Percentiles rank a stretch among this genome's conserved stretches.
Conservation (phyloP, 2,113 vertebrate species). For the Pica pica region DNA sequence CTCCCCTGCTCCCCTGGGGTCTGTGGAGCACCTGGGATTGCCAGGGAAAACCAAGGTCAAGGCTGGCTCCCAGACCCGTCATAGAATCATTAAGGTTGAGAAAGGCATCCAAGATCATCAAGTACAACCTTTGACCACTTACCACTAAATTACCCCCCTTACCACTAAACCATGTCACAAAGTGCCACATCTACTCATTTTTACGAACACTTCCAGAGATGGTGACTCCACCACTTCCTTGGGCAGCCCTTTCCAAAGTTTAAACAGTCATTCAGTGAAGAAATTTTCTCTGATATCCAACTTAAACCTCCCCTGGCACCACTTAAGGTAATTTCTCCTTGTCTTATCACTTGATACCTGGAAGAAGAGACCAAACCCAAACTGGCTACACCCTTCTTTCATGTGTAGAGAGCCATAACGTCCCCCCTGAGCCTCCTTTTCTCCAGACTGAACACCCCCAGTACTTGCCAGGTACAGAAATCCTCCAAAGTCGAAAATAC, state of each 20-base stretch:
- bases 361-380: background rate
- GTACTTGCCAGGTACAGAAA: background rate
- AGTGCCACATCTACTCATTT: background rate
- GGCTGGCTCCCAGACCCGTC: background rate
- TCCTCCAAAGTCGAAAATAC: background rate
- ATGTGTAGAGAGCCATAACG: background rate
- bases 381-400: background rate
- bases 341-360: background rate
- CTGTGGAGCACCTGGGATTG: fast-evolving
- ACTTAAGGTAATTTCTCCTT: background rate
- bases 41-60: background rate
- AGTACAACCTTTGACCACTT: background rate
- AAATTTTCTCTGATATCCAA: background rate
- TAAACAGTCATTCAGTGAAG: background rate
- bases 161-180: background rate
- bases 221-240: background rate
- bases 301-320: background rate
- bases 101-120: background rate
- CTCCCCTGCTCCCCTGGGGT: background rate
- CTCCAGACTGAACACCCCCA: background rate
- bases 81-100: background rate
- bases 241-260: too few species aligned
- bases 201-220: too few species aligned
- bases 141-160: fast-evolving
- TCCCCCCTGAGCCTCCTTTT: background rate